phyloP scores from a whole-genome alignment of 2,797 vertebrate genomes.

The Benthosema pterotum region DNA sequence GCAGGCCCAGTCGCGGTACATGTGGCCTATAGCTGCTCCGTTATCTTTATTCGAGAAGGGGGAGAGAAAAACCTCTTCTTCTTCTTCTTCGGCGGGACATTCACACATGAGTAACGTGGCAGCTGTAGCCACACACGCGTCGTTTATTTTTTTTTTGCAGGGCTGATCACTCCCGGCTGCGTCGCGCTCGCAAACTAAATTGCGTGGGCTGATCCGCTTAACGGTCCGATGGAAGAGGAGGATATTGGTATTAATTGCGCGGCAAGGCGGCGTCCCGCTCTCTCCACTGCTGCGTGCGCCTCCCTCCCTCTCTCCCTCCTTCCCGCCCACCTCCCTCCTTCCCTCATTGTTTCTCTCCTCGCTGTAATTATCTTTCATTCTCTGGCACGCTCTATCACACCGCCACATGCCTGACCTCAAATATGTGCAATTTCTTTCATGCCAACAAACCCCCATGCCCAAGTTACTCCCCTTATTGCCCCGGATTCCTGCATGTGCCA shows the following conservation, averaged over 20 bases:
- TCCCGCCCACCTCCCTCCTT: not conserved
- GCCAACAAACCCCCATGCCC: not conserved
- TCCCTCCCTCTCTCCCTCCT: not conserved
- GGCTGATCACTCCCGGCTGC: slow-evolving; percentile 29
- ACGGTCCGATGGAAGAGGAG: slow-evolving; percentile 37
- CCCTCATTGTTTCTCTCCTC: not conserved
- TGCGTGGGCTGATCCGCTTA: slow-evolving; percentile 60
- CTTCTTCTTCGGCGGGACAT: slow-evolving; percentile 27
- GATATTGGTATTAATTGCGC: slow-evolving; percentile 62
- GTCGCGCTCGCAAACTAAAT: slow-evolving; percentile 44
- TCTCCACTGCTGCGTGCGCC: not conserved
- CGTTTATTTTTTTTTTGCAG: slow-evolving; percentile 54
- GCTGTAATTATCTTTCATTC: slow-evolving; percentile 20
- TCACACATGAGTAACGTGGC: slow-evolving; percentile 36
- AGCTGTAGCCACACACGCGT: slow-evolving; percentile 41
- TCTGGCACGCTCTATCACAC: not conserved
- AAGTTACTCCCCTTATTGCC: not conserved
- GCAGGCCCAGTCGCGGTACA: not conserved
- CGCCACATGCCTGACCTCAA: not conserved
- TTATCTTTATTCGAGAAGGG: slow-evolving; percentile 16
- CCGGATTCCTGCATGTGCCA: not conserved
- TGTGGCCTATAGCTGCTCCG: slow-evolving; percentile 13
- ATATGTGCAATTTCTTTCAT: not conserved
- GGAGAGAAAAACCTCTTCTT: slow-evolving; percentile 1
- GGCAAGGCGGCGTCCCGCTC: not conserved